Base-by-base conservation (phyloP, 2,797 vertebrate genomes). In the Notolabrus celidotus region DNA sequence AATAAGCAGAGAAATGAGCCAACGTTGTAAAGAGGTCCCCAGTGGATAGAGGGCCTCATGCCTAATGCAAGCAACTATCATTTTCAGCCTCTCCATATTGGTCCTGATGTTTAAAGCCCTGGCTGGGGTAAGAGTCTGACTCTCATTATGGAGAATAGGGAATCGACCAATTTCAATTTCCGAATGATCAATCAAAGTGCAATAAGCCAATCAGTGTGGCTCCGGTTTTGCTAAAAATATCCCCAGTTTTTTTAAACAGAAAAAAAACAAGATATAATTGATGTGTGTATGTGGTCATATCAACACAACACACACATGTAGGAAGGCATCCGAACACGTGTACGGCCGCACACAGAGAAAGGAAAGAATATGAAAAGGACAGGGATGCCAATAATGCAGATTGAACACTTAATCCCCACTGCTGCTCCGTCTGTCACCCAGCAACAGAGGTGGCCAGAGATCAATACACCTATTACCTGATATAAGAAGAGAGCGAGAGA, bases 321-420 rank as follows among this genome's bases (percentile, higher is more conserved):
- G 16, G 17, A 15, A 45, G n/a, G 3, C 6, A 31, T 41, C 14
- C 36, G 20, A 33, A 60, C 16, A 64, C 11, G 22, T 50, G 11
- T 29, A 46, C 33, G 17, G 20, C 27, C 53, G 45, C 46, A 59
- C 31, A 47, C 19, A 23, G 4, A 68, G 17, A 27, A 0, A 3
- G 14, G 14, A 23, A 62, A 52, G 27, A 53, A 73, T 82, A 79
- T 71, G 89, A 85, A 86, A 84, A 76, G 60, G 67, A 23, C 46
- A 52, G 70, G 53, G 50, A 79, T 77, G 83, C 81, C 86, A 86
- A 88, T 92, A 88, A 91, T 90, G 88, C 80, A 92, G 82, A 92
- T 86, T 86, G 84, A 91, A 80, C 74, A 87, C 77, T 88, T 91
- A 88, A 92, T 92, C 77, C 81, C 59, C 59, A 65, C 67, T 61